Evolutionary conservation across 2,888 invertebrate species (phyloP), one percentile per base, ranked within the genome.

Genomic region (Lasioglossum leucozonium): DNA sequence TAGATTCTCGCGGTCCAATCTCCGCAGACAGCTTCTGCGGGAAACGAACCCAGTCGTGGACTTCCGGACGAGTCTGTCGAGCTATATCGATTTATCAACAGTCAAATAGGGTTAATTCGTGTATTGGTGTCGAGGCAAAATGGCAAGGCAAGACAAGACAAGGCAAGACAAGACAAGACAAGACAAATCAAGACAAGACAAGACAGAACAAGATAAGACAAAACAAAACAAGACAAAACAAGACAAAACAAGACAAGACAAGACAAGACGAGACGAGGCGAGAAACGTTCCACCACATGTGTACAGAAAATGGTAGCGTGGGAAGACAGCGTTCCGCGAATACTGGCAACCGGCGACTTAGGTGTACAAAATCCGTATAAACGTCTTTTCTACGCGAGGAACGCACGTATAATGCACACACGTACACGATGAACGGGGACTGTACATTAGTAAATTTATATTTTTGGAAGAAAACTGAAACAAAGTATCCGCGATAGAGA

Each of bases 391-490:
- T 72, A 73, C 73, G 73, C 73, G 73, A 73, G n/a, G 37, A 73
- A 55, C 37, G 55, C 55, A 55, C 51, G 55, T 55, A 72, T 72
- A 71, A 73, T 62, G 62, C 62, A 76, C 65, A 65, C 42, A 58
- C 44, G 58, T 72, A 79, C 62, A 77, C 76, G 78, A 58, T 84
- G 71, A 83, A 88, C 87, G 81, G 74, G 82, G 73, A 88, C 72
- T 83, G 90, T 93, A 93, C 87, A 93, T 93, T 93, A 91, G 91
- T 91, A 92, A 93, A 94, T 93, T 94, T 93, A 93, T 94, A 94
- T 94, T 94, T 94, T 94, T 94, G 93, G 94, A 94, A 90, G 88
- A 90, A 91, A 91, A 90, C 87, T 86, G 81, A 86, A 87, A 81
- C 47, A 79, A 87, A 75, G 72, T 62, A 75, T 71, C 82, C 82